These are phyloP conservation scores for Notolepis coatsorum DNA, from an alignment of 2,797 vertebrate species.

Conservation along the genomic window DNA sequence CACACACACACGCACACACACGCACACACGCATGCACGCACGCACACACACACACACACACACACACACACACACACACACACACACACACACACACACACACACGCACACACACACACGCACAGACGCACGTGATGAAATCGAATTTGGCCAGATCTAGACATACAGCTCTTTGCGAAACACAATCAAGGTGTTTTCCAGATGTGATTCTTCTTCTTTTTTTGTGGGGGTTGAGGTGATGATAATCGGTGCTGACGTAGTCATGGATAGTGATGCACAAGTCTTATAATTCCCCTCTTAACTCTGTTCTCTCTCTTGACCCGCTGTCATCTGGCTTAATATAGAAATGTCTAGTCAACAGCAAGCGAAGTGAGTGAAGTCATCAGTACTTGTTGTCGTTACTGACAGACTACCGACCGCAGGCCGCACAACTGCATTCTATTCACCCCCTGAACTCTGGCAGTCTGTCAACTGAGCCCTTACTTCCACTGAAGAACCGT, in stretches of 20 bases:
- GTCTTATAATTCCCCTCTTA: background rate
- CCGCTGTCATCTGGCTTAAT: constrained; percentile 24
- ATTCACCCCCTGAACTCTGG: constrained; percentile 39
- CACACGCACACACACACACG: too few species aligned
- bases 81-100: too few species aligned
- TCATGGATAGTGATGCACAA: background rate
- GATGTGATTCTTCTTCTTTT: background rate
- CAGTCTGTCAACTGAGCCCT: too few species aligned
- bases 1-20: too few species aligned
- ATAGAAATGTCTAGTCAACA: too few species aligned
- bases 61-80: too few species aligned
- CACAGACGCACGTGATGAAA: too few species aligned
- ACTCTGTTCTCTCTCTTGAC: constrained; percentile 18
- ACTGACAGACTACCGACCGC: background rate
- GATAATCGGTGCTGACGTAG: too few species aligned
- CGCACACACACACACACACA: too few species aligned
- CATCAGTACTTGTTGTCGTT: background rate
- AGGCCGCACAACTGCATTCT: constrained; percentile 21
- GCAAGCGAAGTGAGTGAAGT: background rate
- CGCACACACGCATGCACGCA: too few species aligned
- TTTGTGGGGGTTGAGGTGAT: background rate
- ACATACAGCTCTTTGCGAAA: background rate
- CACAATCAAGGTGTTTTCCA: background rate
- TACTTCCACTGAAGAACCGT: too few species aligned
- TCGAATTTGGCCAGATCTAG: too few species aligned